Evolutionary conservation across 2,888 invertebrate species (phyloP), one percentile per base, ranked within the genome.

Genomic region (Balanococcus diminutus): DNA sequence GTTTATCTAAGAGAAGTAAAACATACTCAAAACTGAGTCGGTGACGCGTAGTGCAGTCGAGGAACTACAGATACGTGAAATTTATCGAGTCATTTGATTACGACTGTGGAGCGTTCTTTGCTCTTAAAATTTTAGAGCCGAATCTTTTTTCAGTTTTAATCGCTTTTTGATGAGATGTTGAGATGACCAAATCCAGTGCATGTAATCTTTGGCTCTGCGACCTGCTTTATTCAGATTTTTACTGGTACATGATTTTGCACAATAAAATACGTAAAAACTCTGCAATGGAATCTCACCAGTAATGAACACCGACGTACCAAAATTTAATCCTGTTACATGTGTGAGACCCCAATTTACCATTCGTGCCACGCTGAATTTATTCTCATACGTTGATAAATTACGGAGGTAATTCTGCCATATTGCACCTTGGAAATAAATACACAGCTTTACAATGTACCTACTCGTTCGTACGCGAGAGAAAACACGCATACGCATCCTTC

Each of bases 71-170:
- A 67, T 67, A 67, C 61, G 25, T 28, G 51, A 51, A 67, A 67
- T 67, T 67, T 67, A 67, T 67, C 61, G 61, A 67, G 61, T 67
- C 22, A 28, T 67, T 67, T 28, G 61, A 22, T 14, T 67, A 14
- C 11, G 11, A n/a, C 14, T 11, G 42, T 11, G 11, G n/a, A n/a
- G n/a, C 42, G 42, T 14, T 6, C 2, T 42, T 42, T 51, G 19
- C 19, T 51, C n/a, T n/a, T n/a, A 51, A 51, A 51, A 51, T 19
- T 5, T 51, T 19, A 51, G 19, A 51, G 61, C 61, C 25, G 61
- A 67, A 67, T 28, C 61, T 25, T 67, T 67, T 67, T 67, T 67
- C 61, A 67, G 61, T 67, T 67, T 51, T 67, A 67, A 67, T 67
- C 28, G 61, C 61, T 67, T 67, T 67, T 67, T 67, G 61, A 67